A percentile compares a stretch with the other conserved stretches of the same genome.
These are phyloP conservation scores for Branchinecta lindahli DNA, from an alignment of 1,140 invertebrate genomes.

Conservation along the genomic window DNA sequence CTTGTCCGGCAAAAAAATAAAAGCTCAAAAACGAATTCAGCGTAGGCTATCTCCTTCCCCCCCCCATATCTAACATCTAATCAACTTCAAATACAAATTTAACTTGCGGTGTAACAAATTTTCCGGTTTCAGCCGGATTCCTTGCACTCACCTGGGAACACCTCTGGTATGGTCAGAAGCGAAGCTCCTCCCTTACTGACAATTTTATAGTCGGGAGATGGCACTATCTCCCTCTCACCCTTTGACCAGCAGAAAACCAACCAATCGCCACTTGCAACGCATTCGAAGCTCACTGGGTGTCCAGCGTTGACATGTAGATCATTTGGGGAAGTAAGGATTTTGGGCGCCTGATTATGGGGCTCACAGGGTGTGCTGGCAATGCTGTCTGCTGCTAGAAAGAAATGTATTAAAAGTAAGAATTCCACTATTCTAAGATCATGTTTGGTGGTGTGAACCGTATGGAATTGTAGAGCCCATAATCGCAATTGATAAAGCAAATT, in stretches of 20 bases:
- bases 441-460: neutral
- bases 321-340: neutral
- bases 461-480: neutral
- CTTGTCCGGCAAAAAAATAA: too few relatives aligned
- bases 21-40: too few relatives aligned
- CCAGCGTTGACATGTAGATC: neutral
- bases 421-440: neutral
- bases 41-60: too few relatives aligned
- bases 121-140: too few relatives aligned
- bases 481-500: neutral
- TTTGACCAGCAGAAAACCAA: neutral
- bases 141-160: neutral
- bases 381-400: neutral
- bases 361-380: neutral
- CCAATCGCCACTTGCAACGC: neutral
- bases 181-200: neutral
- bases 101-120: too few relatives aligned
- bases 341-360: neutral
- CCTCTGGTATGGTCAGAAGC: neutral
- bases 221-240: neutral
- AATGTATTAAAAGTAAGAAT: neutral
- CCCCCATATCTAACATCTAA: too few relatives aligned
- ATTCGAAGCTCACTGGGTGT: neutral
- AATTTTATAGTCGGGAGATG: neutral
- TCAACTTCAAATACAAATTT: too few relatives aligned